A percentile compares a stretch with the other conserved stretches of the same genome.
These are phyloP conservation scores for Caenorhabditis doughertyi DNA, from an alignment of 2,888 invertebrate species.

Conservation along the genomic window DNA sequence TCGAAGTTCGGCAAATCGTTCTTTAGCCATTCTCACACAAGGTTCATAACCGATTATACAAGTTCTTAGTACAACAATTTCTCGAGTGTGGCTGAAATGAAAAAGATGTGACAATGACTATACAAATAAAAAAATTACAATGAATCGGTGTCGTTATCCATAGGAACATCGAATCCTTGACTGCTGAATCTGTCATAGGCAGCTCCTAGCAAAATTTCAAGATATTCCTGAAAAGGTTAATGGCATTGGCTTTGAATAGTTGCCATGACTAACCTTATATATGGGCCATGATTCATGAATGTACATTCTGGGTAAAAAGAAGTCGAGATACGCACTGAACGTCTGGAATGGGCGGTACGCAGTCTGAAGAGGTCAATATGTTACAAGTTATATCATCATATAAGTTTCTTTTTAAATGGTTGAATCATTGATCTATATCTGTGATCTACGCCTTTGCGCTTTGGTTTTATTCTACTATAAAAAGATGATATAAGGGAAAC, in stretches of 20 bases:
- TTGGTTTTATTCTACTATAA: constrained; percentile 35
- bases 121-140: constrained; percentile 27
- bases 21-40: constrained; percentile 64
- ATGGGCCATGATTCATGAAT: constrained; percentile 18
- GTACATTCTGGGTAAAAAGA: constrained; percentile 57
- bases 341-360: constrained; percentile 62
- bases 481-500: constrained; percentile 26
- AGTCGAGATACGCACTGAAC: constrained; percentile 62
- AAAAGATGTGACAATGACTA: background rate
- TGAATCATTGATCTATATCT: background rate
- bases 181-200: constrained; percentile 49
- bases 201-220: constrained; percentile 48
- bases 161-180: constrained; percentile 34
- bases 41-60: constrained; percentile 70
- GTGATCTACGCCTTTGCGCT: constrained; percentile 38
- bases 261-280: constrained; percentile 26
- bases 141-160: constrained; percentile 29
- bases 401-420: background rate
- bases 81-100: constrained; percentile 46
- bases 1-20: constrained; percentile 56
- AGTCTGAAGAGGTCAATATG: constrained; percentile 52
- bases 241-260: background rate
- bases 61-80: constrained; percentile 37
- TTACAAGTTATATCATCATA: constrained; percentile 15
- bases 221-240: constrained; percentile 55